These are phyloP conservation scores for Falco columbarius DNA, from an alignment of 2,797 vertebrate genomes.

Conservation along the genomic window DNA sequence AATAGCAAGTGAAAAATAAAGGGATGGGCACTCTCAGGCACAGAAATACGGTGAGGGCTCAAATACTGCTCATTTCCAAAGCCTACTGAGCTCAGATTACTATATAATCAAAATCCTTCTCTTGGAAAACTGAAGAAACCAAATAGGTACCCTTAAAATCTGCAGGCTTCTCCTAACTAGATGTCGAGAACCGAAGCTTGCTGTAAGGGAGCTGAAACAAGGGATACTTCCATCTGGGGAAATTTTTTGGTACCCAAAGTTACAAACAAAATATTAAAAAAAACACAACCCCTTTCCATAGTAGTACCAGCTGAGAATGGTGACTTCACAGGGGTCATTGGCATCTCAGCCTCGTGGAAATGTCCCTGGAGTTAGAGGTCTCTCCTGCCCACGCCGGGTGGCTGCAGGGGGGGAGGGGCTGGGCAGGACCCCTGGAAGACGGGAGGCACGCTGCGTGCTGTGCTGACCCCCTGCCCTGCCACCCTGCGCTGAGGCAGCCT, in stretches of 20 bases:
- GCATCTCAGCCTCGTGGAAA: background rate
- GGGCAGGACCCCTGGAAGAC: background rate
- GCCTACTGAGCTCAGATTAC: background rate
- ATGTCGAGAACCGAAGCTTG: background rate
- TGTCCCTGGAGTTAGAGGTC: background rate
- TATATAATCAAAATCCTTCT: background rate
- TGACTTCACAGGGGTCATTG: accelerated
- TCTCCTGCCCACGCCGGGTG: background rate
- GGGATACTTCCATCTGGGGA: background rate
- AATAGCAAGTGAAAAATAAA: background rate
- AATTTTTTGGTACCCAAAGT: background rate
- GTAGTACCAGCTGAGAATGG: accelerated
- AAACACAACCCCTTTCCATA: too few species aligned
- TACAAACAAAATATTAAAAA: background rate
- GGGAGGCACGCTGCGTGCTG: accelerated
- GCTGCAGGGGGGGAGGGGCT: background rate
- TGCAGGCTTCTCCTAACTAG: background rate
- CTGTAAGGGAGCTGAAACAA: background rate
- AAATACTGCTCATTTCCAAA: background rate
- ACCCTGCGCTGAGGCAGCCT: accelerated
- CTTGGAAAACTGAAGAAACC: background rate
- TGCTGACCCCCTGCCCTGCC: background rate
- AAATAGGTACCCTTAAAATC: background rate
- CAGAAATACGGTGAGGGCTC: background rate
- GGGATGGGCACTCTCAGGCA: background rate